These are phyloP conservation scores for Caerostris extrusa DNA, from an alignment of 1,140 invertebrate genomes.

Conservation along the genomic window DNA sequence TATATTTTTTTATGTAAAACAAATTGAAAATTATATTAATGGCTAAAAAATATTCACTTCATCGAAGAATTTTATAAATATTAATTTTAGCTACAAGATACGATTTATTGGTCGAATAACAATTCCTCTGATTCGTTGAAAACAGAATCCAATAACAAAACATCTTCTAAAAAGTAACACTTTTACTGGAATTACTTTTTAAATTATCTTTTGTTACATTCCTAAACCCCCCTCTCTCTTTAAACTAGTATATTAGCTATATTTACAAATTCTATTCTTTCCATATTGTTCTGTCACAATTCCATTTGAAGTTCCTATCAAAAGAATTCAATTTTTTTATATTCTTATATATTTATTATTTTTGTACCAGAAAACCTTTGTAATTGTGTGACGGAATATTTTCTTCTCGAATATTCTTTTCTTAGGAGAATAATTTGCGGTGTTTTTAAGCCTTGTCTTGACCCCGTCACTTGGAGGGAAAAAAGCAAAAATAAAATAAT, in stretches of 20 bases:
- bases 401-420: conserved; percentile 19
- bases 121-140: neutral
- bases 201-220: neutral
- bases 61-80: too few relatives aligned
- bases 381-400: conserved; percentile 28
- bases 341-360: neutral
- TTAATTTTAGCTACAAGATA: too few relatives aligned
- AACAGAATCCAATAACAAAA: neutral
- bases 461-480: neutral
- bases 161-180: too few relatives aligned
- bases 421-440: conserved; percentile 5
- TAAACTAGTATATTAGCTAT: neutral
- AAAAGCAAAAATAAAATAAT: conserved; percentile 31
- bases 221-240: neutral
- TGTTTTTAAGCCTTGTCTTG: conserved; percentile 38
- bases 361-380: neutral
- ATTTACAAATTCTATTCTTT: neutral
- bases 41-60: too few relatives aligned
- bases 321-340: neutral
- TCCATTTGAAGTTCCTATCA: neutral
- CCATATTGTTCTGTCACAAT: neutral
- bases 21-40: too few relatives aligned
- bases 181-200: neutral
- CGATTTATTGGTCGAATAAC: neutral
- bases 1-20: too few relatives aligned